These are phyloP conservation scores for Pristionchus arcanus DNA, from an alignment of 2,888 invertebrate genomes.

Conservation along the genomic window DNA sequence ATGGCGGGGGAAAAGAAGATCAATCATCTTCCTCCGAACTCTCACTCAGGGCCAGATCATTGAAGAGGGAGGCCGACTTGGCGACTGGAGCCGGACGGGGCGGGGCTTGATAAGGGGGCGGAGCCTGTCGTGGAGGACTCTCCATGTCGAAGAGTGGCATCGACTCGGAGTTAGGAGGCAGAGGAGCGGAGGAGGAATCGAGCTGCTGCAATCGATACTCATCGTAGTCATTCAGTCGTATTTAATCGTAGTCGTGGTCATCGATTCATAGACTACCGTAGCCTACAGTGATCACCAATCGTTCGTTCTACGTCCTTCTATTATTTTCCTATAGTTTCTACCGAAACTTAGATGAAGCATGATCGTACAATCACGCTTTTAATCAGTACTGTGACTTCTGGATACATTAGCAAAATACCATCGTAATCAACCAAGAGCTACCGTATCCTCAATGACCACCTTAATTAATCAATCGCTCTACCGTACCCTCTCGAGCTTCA, in stretches of 20 bases:
- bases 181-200: not conserved
- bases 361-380: no score
- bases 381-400: not conserved
- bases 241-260: not conserved
- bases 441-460: no score
- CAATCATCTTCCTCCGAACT: constrained; percentile 53
- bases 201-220: not conserved
- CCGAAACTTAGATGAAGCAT: no score
- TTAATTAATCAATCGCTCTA: no score
- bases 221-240: not conserved
- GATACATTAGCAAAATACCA: not conserved
- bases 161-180: not conserved
- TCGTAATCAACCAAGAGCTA: not conserved
- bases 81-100: not conserved
- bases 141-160: constrained; percentile 23
- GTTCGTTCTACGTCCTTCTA: no score
- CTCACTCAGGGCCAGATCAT: constrained; percentile 55
- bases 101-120: not conserved
- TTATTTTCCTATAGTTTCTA: no score
- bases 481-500: not conserved
- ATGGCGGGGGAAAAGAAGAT: not conserved
- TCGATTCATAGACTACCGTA: not conserved
- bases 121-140: not conserved
- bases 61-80: constrained; percentile 40
- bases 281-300: not conserved